A percentile compares a stretch with the other conserved stretches of the same genome.
phyloP scores from a whole-genome alignment of 2,113 vertebrate genomes.

The Pholis gunnellus region DNA sequence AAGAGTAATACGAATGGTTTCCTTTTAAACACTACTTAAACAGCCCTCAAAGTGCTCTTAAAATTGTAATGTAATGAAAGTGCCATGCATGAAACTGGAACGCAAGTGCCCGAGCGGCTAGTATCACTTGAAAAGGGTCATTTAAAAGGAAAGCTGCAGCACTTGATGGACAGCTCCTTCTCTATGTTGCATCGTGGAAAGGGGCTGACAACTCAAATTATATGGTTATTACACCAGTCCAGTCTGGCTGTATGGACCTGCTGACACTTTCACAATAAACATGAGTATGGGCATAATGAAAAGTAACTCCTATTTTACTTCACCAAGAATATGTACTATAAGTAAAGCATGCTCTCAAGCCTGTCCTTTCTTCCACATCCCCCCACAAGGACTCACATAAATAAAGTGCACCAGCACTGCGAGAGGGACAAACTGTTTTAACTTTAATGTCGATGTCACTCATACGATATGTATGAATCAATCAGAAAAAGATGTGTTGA shows the following conservation, averaged over 20 bases:
- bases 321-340: slow-evolving; percentile 15
- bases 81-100: slow-evolving; percentile 68
- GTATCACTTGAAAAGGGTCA: slow-evolving; percentile 55
- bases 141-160: slow-evolving; percentile 48
- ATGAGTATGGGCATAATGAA: slow-evolving; percentile 43
- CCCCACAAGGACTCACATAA: slow-evolving; percentile 13
- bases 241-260: slow-evolving; percentile 46
- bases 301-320: slow-evolving; percentile 53
- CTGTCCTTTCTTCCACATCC: slow-evolving; percentile 7
- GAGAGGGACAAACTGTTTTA: slow-evolving; percentile 2
- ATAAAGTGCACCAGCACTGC: not conserved
- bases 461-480: not conserved
- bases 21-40: slow-evolving; percentile 73
- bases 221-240: slow-evolving; percentile 65
- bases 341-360: slow-evolving; percentile 14
- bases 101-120: slow-evolving; percentile 47
- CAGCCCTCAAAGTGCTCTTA: slow-evolving; percentile 67
- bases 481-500: slow-evolving; percentile 1
- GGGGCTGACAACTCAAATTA: slow-evolving; percentile 79
- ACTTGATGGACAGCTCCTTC: slow-evolving; percentile 65
- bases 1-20: slow-evolving; percentile 60
- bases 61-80: slow-evolving; percentile 73
- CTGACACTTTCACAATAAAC: slow-evolving; percentile 75
- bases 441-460: slow-evolving; percentile 23
- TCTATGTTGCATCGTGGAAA: slow-evolving; percentile 61